Base-by-base conservation (phyloP, 2,113 vertebrate genomes). In the Ophiodon elongatus region DNA sequence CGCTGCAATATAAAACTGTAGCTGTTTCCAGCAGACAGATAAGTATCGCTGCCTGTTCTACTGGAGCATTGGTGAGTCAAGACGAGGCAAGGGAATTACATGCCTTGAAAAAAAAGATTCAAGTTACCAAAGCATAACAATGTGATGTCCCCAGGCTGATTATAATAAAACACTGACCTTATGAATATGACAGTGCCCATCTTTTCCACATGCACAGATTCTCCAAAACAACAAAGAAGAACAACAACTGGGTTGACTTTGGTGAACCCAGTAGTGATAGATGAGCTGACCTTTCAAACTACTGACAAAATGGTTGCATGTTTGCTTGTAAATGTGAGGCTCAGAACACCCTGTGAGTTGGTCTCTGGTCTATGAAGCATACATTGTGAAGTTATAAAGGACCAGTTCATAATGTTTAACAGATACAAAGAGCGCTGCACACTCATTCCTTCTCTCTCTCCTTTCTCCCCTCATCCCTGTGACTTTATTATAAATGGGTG, bases 241-340 rank as follows among this genome's bases (percentile, higher is more conserved):
- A 10, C 41, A 19, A 29, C 47, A 33, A n/a, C n/a, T n/a, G n/a
- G n/a, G n/a, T 19, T 25, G 37, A n/a, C 50, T n/a, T n/a, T 9
- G 50, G 50, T 23, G 57, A 17, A 29, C 27, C n/a, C 56, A 8
- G 21, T 8, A 15, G n/a, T 72, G 57, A 39, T n/a, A 1, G 45
- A 79, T 63, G 68, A 72, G 68, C 68, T 33, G 43, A 54, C 54
- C 76, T 70, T 52, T 57, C 64, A 68, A 41, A 50, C 29, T 50
- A 1, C 39, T 27, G 33, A 35, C 23, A 33, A 13, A 47, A 45
- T 31, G 8, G 35, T 14, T 11, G 27, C 6, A 33, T 35, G 25
- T 70, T 50, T 79, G 43, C 23, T 47, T 1, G 1, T 59, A 14
- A 25, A 10, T 47, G 9, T n/a, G 17, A 39, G 60, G 43, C 2